Base-by-base conservation (phyloP, 2,797 vertebrate genomes). In the Mergus octosetaceus region DNA sequence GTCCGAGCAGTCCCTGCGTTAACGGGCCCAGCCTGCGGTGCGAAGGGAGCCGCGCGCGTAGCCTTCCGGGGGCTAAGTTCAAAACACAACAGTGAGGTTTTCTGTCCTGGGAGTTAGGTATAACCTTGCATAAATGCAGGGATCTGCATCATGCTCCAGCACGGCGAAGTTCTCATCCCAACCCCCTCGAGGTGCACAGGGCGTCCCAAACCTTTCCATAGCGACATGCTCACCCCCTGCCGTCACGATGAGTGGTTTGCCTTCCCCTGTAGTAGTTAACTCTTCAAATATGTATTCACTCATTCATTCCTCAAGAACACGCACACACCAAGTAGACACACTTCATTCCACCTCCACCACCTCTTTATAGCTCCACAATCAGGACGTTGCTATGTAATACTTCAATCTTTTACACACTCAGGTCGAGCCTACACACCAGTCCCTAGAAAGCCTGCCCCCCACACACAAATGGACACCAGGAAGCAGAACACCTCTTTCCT, bases 211-310 rank as follows among this genome's bases (percentile, higher is more conserved):
- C 20, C 10, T 66, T 66, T 41, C 32, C 5, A 0, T 1, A n/a
- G 39, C 30, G 49, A 30, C 18, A 4, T 68, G 49, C 75, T 66
- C 0, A 0, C 2, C 41, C 10, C 22, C 18, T 18, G 56, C 34
- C 65, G 43, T 71, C 28, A 66, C 30, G 3, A 30, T 24, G 60
- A 9, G 7, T 21, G 21, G 10, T 53, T 58, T 66, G 24, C 10
- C 30, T 56, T 49, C 66, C 20, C 28, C 47, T 2, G 1, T 6
- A 10, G 27, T 39, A 39, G 28, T 45, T 28, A 68, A 38, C 25
- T 57, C n/a, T 34, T 39, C 0, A 0, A 13, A 3, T 38, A 3
- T 21, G 4, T 16, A 28, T 27, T 81, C 0, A 1, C n/a, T 45
- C 25, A 7, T 32, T 56, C 25, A 1, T 5, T 68, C 13, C 24